Evolutionary conservation across 2,888 invertebrate genomes (phyloP).

Genomic region (Spilarctia lutea): DNA sequence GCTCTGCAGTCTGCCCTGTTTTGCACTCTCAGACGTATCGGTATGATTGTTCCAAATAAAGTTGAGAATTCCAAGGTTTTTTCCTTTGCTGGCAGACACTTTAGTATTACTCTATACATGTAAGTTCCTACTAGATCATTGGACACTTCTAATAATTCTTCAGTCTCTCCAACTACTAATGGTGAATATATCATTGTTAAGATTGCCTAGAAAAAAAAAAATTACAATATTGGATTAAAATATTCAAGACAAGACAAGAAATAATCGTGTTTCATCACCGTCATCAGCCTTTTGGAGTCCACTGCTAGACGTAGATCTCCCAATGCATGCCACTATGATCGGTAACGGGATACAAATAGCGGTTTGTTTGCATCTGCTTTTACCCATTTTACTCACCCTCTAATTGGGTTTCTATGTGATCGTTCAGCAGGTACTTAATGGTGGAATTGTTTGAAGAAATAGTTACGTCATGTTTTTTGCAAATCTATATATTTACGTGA

Average conservation of each 20-base stretch:
- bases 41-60: slow-evolving; percentile 66
- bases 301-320: too few species aligned
- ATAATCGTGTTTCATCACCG: not conserved
- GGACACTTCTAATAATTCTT: slow-evolving; percentile 69
- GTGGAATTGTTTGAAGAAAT: not conserved
- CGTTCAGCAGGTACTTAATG: too few species aligned
- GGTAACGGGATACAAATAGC: not conserved
- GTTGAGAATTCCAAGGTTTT: slow-evolving; percentile 70
- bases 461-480: not conserved
- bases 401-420: too few species aligned
- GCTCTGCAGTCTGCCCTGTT: slow-evolving; percentile 69
- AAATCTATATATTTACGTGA: too few species aligned
- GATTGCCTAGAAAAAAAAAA: slow-evolving; percentile 59
- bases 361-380: not conserved
- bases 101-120: slow-evolving; percentile 69
- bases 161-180: slow-evolving; percentile 71
- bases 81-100: slow-evolving; percentile 76
- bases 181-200: slow-evolving; percentile 74
- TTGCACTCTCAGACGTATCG: slow-evolving; percentile 72
- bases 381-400: too few species aligned
- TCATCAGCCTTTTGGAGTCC: too few species aligned
- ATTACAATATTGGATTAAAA: not conserved
- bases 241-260: not conserved
- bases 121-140: slow-evolving; percentile 71
- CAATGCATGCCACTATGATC: too few species aligned